A percentile compares a stretch with the other conserved stretches of the same genome.
These are phyloP conservation scores for Pristionchus fissidentatus DNA, from an alignment of 2,888 invertebrate genomes.

Conservation along the genomic window DNA sequence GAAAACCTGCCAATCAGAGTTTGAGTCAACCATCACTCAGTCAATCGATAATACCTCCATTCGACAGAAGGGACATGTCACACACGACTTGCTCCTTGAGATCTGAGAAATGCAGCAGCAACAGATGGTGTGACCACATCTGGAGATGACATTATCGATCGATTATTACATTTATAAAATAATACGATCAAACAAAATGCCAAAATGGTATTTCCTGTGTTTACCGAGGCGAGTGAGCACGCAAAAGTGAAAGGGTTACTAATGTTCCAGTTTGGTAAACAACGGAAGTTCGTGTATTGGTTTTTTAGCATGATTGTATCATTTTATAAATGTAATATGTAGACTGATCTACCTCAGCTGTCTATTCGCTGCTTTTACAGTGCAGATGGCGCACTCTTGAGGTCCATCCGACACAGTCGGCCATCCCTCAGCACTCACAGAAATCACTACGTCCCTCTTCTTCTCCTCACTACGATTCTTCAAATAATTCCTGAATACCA, in stretches of 20 bases:
- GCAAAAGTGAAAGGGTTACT: too few species aligned
- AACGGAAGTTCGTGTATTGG: too few species aligned
- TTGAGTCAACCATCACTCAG: not conserved
- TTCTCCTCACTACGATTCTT: not conserved
- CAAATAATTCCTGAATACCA: not conserved
- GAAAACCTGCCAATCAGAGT: not conserved
- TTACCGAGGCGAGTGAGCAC: too few species aligned
- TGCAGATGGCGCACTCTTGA: slow-evolving; percentile 53
- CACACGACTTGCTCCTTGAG: not conserved
- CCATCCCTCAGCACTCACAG: slow-evolving; percentile 30
- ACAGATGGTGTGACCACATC: slow-evolving; percentile 50
- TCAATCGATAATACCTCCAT: slow-evolving; percentile 9
- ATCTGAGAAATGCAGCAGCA: slow-evolving; percentile 52
- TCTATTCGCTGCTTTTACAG: slow-evolving; percentile 50
- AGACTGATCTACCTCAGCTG: slow-evolving; percentile 51
- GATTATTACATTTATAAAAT: too few species aligned
- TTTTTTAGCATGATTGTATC: too few species aligned
- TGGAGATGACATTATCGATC: not conserved
- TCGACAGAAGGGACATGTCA: slow-evolving; percentile 47
- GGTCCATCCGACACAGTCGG: not conserved
- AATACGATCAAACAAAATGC: too few species aligned
- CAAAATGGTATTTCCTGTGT: too few species aligned
- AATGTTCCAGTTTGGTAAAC: too few species aligned
- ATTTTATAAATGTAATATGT: too few species aligned
- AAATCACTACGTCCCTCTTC: not conserved